Conservation (phyloP, 2,113 vertebrate species). For the Scophthalmus maximus region DNA sequence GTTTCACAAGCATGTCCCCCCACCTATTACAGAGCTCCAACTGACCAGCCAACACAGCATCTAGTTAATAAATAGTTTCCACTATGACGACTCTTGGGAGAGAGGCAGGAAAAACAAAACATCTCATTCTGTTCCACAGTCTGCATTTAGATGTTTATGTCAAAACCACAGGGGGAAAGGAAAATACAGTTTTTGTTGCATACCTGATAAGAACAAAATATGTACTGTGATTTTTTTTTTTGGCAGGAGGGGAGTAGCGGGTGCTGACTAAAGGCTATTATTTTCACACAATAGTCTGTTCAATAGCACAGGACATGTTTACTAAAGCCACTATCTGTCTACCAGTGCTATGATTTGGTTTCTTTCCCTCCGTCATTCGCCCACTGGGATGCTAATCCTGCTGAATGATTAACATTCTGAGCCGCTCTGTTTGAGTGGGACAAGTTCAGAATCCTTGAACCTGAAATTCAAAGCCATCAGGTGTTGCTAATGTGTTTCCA, state of each 20-base stretch:
- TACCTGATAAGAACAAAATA: conserved; percentile 40
- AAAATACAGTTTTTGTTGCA: conserved; percentile 45
- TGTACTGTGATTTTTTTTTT: background rate
- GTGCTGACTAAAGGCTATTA: conserved; percentile 24
- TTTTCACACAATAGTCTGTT: conserved; percentile 31
- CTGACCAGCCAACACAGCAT: conserved; percentile 69
- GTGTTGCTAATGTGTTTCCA: conserved; percentile 81
- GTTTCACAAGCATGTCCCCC: conserved; percentile 53
- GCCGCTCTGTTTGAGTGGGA: conserved; percentile 53
- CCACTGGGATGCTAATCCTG: conserved; percentile 58
- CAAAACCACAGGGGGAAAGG: conserved; percentile 41
- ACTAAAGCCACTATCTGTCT: conserved; percentile 38
- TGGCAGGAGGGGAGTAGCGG: background rate
- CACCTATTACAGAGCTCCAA: conserved; percentile 64
- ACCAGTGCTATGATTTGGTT: conserved; percentile 43
- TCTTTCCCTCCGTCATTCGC: conserved; percentile 43
- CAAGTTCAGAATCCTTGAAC: conserved; percentile 71
- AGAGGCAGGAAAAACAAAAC: conserved; percentile 58
- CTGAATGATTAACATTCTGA: conserved; percentile 76
- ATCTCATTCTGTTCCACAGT: conserved; percentile 46
- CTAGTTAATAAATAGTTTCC: conserved; percentile 74
- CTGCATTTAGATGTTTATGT: conserved; percentile 58
- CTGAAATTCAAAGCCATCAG: conserved; percentile 78
- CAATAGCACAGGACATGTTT: conserved; percentile 34
- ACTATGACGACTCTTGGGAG: conserved; percentile 61